A percentile compares a stretch with the other conserved stretches of the same genome.
Conservation (phyloP, 2,888 invertebrate genomes). For the Bursaphelenchus okinawaensis region DNA sequence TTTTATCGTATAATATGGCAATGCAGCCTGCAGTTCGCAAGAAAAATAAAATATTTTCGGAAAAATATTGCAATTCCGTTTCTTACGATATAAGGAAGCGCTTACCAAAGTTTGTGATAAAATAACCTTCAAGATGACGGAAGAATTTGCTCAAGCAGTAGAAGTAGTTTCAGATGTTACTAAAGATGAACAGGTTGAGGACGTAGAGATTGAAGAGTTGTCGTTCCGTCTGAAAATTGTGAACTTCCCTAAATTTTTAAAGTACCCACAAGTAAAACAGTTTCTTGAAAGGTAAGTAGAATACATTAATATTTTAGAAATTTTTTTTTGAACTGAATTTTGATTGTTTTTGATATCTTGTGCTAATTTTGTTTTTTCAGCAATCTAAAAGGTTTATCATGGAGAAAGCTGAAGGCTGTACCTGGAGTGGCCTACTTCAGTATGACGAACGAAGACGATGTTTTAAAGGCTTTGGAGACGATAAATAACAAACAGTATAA, state of each 20-base stretch:
- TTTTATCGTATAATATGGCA: neutral
- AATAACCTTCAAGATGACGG: too few species aligned
- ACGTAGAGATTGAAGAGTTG: neutral
- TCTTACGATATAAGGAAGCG: too few species aligned
- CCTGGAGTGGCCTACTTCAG: conserved; percentile 16
- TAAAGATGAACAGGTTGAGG: neutral
- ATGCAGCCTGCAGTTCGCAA: too few species aligned
- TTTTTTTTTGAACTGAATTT: neutral
- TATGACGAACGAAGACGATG: conserved; percentile 28
- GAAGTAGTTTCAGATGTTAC: too few species aligned
- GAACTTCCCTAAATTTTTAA: conserved; percentile 39
- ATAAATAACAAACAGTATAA: conserved; percentile 16
- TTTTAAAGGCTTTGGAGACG: conserved; percentile 30
- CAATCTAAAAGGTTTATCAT: conserved; percentile 18
- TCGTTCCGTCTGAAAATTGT: conserved; percentile 37
- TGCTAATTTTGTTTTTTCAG: too few species aligned
- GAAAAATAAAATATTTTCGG: too few species aligned
- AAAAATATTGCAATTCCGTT: too few species aligned
- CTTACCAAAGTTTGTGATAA: too few species aligned
- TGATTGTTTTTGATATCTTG: conserved; percentile 11
- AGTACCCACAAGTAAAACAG: conserved; percentile 40
- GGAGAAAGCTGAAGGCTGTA: conserved; percentile 5
- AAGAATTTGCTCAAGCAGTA: too few species aligned
- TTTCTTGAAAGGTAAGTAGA: conserved; percentile 40
- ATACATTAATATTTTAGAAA: neutral